Evolutionary conservation across 2,888 invertebrate species (phyloP), one percentile per base, ranked within the genome.

Genomic region (Caenorhabditis sulstoni): DNA sequence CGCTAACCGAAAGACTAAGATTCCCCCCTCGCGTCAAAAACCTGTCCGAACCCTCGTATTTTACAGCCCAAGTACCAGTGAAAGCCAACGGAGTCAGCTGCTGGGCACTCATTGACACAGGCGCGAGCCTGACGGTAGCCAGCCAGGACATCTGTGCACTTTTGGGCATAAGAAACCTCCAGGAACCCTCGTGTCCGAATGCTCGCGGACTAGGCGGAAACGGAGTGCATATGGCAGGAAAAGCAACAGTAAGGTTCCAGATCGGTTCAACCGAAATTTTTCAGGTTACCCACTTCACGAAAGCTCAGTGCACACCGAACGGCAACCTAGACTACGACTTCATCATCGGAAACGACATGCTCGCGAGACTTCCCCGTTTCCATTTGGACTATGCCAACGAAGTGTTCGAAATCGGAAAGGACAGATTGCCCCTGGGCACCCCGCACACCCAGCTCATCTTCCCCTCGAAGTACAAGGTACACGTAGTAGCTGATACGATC

Each of bases 41-140:
- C n/a, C n/a, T 29, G n/a, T n/a, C n/a, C n/a, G n/a, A n/a, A n/a
- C n/a, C n/a, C n/a, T n/a, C n/a, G 55, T 39, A 29, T 20, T 57
- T 73, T 35, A 57, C 55, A 1, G 64, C 73, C 1, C 64, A 73
- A 35, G 49, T 73, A 1, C 64, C 64, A 3, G 7, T 73, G 11
- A 20, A 18, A 9, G 29, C 37, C 3, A 73, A 73, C 41, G 64
- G 58, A 18, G 41, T 73, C 14, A 39, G 18, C 3, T 35, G 14
- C n/a, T 44, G 41, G 44, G 73, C 49, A 8, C 20, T 73, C 5
- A 18, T 73, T 0, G 73, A 73, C 22, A 73, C 73, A 1, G 73
- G 73, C 5, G 73, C 73, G 4, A 35, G 57, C 1, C 35, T 73
- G 16, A 57, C 57, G 0, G 47, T 65, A 2, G 35, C 65, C 11